Percentiles rank a stretch among this genome's conserved stretches.
Conservation (phyloP, 2,888 invertebrate genomes). For the Meta bourneti region DNA sequence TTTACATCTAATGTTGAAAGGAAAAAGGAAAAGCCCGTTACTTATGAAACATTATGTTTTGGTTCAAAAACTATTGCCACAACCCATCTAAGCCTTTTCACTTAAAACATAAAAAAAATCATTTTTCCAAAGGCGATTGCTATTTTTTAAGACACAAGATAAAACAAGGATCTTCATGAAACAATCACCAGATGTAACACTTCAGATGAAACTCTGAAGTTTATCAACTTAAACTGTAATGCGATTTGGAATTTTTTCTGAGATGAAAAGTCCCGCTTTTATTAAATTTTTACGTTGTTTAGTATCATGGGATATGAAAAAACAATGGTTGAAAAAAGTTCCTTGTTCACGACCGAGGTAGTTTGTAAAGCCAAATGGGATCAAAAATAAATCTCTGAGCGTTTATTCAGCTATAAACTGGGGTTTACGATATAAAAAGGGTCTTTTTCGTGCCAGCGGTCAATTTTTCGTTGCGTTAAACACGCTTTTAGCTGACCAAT, state of each 20-base stretch:
- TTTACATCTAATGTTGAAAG: no score
- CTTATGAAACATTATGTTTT: no score
- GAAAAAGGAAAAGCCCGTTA: no score
- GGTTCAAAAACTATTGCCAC: background rate
- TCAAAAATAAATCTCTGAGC: background rate
- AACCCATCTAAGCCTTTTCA: background rate
- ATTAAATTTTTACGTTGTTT: background rate
- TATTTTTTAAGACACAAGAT: background rate
- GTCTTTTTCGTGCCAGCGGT: background rate
- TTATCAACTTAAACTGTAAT: background rate
- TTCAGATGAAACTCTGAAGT: background rate
- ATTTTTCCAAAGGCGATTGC: background rate
- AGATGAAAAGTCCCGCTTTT: background rate
- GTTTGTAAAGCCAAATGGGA: conserved; percentile 7
- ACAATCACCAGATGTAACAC: background rate
- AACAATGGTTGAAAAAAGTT: background rate
- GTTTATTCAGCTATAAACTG: conserved; percentile 8
- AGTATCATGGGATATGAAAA: background rate
- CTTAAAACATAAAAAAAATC: background rate
- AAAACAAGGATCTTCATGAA: background rate
- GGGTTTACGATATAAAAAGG: background rate
- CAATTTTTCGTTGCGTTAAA: background rate
- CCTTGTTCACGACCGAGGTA: conserved; percentile 1
- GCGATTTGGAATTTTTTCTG: background rate
- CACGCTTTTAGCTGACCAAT: background rate